Conservation (phyloP, 2,113 vertebrate genomes). For the Sinocyclocheilus anshuiensis region DNA sequence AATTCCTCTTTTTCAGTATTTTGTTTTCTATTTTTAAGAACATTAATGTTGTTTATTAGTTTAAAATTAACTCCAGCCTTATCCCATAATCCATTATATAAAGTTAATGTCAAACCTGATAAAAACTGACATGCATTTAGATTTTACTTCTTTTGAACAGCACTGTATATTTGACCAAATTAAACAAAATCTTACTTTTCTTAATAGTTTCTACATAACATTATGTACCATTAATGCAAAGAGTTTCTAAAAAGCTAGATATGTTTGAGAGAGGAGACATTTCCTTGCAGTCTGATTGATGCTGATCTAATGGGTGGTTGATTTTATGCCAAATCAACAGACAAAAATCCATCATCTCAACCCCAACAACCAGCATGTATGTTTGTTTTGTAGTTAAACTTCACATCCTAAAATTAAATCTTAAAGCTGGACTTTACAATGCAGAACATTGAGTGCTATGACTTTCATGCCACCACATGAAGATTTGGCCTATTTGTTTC, state of each 20-base stretch:
- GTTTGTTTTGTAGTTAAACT: conserved; percentile 17
- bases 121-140: not conserved
- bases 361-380: not conserved
- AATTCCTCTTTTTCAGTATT: not conserved
- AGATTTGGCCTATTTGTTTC: not conserved
- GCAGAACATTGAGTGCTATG: not conserved
- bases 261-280: not conserved
- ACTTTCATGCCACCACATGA: not conserved
- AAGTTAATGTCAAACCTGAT: not conserved
- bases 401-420: not conserved
- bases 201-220: not conserved
- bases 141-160: not conserved
- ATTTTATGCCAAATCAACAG: conserved; percentile 46
- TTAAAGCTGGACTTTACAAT: not conserved
- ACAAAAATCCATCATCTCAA: conserved; percentile 40
- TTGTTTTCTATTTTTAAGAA: not conserved
- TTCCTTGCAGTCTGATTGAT: conserved; percentile 46
- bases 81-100: not conserved
- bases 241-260: not conserved
- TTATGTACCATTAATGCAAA: conserved; percentile 36
- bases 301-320: not conserved
- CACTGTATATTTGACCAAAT: not conserved
- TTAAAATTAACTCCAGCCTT: not conserved
- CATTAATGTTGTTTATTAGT: not conserved
- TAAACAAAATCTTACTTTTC: conserved; percentile 24